These are phyloP conservation scores for Nomada fabriciana DNA, from an alignment of 2,888 invertebrate species.

Conservation along the genomic window DNA sequence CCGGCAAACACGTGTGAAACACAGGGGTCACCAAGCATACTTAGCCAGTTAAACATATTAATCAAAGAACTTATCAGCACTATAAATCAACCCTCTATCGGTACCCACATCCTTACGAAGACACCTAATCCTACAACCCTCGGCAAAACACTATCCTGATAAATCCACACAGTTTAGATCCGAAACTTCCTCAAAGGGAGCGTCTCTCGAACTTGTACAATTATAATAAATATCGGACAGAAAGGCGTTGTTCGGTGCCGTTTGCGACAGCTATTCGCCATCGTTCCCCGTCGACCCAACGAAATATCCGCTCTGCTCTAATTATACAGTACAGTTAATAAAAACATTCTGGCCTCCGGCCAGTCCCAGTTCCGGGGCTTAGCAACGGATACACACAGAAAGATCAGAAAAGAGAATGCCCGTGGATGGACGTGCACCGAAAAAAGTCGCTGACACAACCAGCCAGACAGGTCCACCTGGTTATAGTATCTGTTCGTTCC, in stretches of 20 bases:
- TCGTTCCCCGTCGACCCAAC: slow-evolving; percentile 23
- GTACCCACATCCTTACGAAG: not conserved
- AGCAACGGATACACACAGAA: slow-evolving; percentile 30
- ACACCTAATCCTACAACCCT: not conserved
- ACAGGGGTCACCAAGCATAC: too few species aligned
- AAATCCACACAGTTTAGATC: not conserved
- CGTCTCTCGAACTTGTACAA: not conserved
- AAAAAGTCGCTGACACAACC: slow-evolving; percentile 70
- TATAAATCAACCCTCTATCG: not conserved
- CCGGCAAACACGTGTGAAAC: too few species aligned
- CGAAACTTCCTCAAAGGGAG: not conserved
- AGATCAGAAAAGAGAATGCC: slow-evolving; percentile 48
- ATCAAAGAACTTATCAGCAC: not conserved
- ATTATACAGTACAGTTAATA: slow-evolving; percentile 74
- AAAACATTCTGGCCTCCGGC: slow-evolving; percentile 74
- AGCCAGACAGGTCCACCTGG: slow-evolving; percentile 6
- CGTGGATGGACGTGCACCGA: slow-evolving; percentile 47
- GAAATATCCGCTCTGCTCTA: slow-evolving; percentile 61
- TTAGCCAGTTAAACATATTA: not conserved
- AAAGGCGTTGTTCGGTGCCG: not conserved
- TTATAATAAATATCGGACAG: slow-evolving; percentile 42
- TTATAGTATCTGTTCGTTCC: slow-evolving; percentile 21
- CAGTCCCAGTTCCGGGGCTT: slow-evolving; percentile 58
- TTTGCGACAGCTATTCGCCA: slow-evolving; percentile 29
- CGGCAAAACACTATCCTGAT: not conserved